Evolutionary conservation across 2,888 invertebrate genomes (phyloP).

Genomic region (Synanthedon formicaeformis): DNA sequence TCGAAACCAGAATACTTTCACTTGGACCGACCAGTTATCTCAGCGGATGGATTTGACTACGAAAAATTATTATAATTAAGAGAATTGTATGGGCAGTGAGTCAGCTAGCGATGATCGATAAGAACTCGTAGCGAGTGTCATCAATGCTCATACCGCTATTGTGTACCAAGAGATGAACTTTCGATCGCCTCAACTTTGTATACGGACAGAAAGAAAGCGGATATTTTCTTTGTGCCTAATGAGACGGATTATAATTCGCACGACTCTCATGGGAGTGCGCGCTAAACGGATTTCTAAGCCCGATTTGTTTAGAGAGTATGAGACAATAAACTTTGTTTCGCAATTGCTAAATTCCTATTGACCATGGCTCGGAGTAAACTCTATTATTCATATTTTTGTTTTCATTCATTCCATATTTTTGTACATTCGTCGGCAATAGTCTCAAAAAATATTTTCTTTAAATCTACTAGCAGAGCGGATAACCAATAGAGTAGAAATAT

Average conservation of each 20-base stretch:
- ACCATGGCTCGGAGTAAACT: conserved; percentile 11
- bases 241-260: conserved; percentile 50
- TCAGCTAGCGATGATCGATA: conserved; percentile 55
- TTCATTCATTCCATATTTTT: no score
- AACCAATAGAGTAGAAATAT: no score
- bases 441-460: no score
- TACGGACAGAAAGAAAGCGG: conserved; percentile 44
- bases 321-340: conserved; percentile 34
- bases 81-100: conserved; percentile 55
- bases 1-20: conserved; percentile 62
- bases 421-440: no score
- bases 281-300: conserved; percentile 28
- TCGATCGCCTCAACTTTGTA: conserved; percentile 41
- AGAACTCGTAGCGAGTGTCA: conserved; percentile 38
- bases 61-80: conserved; percentile 60
- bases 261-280: conserved; percentile 37
- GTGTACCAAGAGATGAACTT: conserved; percentile 40
- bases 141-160: conserved; percentile 17
- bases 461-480: no score
- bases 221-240: conserved; percentile 48
- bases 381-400: no score
- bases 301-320: conserved; percentile 26
- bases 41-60: conserved; percentile 44
- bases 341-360: conserved; percentile 18
- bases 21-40: conserved; percentile 39